A percentile compares a stretch with the other conserved stretches of the same genome.
phyloP scores from a whole-genome alignment of 2,797 vertebrate species.

The Distichodus sexfasciatus region DNA sequence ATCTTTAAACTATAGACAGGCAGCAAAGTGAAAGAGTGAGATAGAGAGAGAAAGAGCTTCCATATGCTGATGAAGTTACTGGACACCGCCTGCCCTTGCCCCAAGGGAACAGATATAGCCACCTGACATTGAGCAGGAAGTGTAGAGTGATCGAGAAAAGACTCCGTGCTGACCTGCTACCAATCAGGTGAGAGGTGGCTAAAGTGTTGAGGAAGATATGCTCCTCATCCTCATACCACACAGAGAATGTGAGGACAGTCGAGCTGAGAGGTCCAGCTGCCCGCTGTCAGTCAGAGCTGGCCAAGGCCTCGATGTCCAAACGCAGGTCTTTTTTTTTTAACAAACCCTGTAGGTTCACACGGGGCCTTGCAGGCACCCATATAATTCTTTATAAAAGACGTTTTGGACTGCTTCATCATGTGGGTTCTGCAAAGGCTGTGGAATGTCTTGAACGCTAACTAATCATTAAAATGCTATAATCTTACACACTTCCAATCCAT shows the following conservation, averaged over 20 bases:
- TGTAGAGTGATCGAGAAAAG: conserved; percentile 4
- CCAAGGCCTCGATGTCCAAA: not conserved
- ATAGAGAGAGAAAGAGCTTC: not conserved
- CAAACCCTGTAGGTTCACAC: too few species aligned
- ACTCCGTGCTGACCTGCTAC: not conserved
- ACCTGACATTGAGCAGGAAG: not conserved
- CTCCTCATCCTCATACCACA: not conserved
- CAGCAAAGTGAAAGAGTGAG: not conserved
- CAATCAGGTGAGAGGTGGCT: conserved; percentile 2
- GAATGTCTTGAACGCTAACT: too few species aligned
- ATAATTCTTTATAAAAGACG: too few species aligned
- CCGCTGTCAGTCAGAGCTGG: conserved; percentile 15
- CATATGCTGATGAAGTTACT: not conserved
- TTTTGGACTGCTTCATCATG: too few species aligned
- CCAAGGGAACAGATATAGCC: conserved; percentile 35
- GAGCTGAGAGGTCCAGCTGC: conserved; percentile 1
- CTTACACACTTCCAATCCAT: too few species aligned
- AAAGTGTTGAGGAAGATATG: not conserved
- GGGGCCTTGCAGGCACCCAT: too few species aligned
- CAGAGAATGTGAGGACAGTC: conserved; percentile 5
- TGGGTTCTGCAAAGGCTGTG: too few species aligned
- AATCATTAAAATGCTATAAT: too few species aligned
- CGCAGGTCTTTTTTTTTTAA: too few species aligned
- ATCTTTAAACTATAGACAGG: too few species aligned
- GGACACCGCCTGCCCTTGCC: not conserved